phyloP scores from a whole-genome alignment of 2,888 invertebrate species.

The Fragum whitleyi region DNA sequence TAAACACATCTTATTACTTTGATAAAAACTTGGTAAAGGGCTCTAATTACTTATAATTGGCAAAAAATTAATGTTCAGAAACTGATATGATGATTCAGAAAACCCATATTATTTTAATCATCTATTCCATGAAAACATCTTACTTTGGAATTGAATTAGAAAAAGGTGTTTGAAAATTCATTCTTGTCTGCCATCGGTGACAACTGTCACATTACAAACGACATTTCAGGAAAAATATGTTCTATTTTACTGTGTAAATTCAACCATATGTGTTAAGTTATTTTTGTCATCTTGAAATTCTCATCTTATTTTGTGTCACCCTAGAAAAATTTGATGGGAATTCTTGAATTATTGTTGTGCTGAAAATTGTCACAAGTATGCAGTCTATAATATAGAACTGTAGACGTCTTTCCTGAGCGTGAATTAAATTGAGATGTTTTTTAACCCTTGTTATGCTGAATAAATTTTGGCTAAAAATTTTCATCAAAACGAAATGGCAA shows the following conservation, averaged over 20 bases:
- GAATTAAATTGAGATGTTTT: no score
- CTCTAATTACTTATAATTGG: no score
- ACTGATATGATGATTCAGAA: no score
- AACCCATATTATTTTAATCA: neutral
- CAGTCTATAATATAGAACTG: neutral
- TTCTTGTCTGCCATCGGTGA: neutral
- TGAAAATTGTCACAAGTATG: neutral
- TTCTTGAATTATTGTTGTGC: neutral
- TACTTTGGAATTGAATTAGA: conserved; percentile 2
- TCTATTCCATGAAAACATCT: neutral
- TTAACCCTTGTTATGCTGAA: no score
- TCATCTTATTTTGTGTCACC: neutral
- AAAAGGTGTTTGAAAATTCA: neutral
- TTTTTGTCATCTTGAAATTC: neutral
- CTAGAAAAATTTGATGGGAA: neutral
- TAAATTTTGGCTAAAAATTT: no score
- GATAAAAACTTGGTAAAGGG: no score
- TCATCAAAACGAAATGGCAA: no score
- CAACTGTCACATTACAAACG: neutral
- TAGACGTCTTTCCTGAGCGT: no score
- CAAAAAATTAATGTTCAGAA: no score
- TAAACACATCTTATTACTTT: no score
- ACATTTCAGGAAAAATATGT: neutral
- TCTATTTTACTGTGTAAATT: neutral
- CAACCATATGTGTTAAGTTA: neutral